These are phyloP conservation scores for Scrobipalpa costella DNA, from an alignment of 2,888 invertebrate genomes.

Conservation along the genomic window DNA sequence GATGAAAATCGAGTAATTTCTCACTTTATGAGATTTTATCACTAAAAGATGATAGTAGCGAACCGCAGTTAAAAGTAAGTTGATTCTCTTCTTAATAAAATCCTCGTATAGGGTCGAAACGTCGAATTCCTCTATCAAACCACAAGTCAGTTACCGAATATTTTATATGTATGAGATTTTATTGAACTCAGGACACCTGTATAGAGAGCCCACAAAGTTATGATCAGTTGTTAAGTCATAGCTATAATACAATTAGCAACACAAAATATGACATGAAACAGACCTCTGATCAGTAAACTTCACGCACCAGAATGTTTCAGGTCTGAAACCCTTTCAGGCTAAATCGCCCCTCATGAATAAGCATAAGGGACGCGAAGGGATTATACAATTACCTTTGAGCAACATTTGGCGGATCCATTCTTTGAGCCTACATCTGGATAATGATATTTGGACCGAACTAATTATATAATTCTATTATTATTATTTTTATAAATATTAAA, in stretches of 20 bases:
- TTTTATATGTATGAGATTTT: too few species aligned
- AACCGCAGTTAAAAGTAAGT: too few species aligned
- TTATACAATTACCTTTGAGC: constrained; percentile 24
- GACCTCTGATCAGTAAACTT: not conserved
- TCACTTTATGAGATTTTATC: too few species aligned
- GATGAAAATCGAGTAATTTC: too few species aligned
- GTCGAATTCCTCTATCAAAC: too few species aligned
- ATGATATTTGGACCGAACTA: constrained; percentile 4
- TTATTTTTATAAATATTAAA: not conserved
- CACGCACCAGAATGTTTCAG: constrained; percentile 5
- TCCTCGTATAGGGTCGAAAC: too few species aligned
- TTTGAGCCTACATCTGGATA: not conserved
- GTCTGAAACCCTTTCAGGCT: not conserved
- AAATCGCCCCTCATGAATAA: constrained; percentile 2
- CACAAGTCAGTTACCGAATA: too few species aligned
- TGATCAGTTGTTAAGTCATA: not conserved
- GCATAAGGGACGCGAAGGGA: constrained; percentile 10
- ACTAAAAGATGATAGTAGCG: too few species aligned
- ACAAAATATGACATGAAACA: not conserved
- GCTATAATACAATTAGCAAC: not conserved
- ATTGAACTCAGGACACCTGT: too few species aligned
- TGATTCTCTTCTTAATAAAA: too few species aligned
- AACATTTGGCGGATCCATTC: constrained; percentile 7
- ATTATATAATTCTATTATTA: not conserved
- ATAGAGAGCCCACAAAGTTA: too few species aligned